Base-by-base conservation (phyloP, 2,113 vertebrate species). In the Gnathonemus echidnorhynchus region DNA sequence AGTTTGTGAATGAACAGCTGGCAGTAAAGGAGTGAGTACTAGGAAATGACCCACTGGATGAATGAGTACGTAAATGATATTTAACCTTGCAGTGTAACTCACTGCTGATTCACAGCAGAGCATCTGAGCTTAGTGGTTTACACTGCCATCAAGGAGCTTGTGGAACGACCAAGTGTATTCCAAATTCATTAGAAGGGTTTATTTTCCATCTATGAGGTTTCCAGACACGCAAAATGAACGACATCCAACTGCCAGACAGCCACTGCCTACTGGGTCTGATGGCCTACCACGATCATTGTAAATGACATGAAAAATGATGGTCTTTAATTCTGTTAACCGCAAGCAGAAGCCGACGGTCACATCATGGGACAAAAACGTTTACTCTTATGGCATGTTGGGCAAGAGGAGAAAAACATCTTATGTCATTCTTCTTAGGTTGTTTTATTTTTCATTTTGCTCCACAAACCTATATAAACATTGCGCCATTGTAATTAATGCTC, bases 1-100 rank as follows among this genome's bases (percentile, higher is more conserved):
- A 45, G 48, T 74, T 50, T n/a, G 24, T 87, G 86, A 87, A 87
- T 87, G 86, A 87, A 35, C 48, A 53, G 86, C 86, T 53, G 50
- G n/a, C 86, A 17, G 13, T 50, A 35, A 46, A 58, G 58, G 62
- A 27, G 66, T 24, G 42, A 45, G 62, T 45, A 49, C n/a, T 49
- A 48, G 84, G 84, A 49, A 86, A 49, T 45, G 83, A 86, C 42
- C 9, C 42, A 31, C 84, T 49, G 48, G 84, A 35, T 35, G 27
- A 53, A 35, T 87, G 48, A 53, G 86, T 35, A 35, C 17, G 50
- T 53, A 85, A n/a, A 48, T 21, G 19, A 46, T 45, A 83, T 48
- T 48, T 85, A 48, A 85, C 83, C 21, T 85, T 21, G 45, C 19
- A 46, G 39, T 46, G 35, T 45, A 83, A 42, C 27, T 83, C 77